Evolutionary conservation across 2,888 invertebrate species (phyloP).

Genomic region (Philereme transversata): DNA sequence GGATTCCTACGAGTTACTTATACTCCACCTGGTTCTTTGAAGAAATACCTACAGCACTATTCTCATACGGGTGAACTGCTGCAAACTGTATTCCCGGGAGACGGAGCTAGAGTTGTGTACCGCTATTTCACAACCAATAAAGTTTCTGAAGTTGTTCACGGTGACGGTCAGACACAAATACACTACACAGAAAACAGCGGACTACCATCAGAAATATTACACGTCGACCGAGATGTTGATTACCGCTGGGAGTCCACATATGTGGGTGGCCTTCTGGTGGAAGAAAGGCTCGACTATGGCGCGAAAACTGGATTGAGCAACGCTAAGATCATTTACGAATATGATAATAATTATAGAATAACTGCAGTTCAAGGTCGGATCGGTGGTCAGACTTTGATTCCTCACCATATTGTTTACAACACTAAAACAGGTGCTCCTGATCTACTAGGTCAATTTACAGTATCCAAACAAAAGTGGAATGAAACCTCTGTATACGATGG

Average conservation of each 20-base stretch:
- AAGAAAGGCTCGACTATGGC: slow-evolving; percentile 94
- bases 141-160: slow-evolving; percentile 92
- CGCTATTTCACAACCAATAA: slow-evolving; percentile 93
- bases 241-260: slow-evolving; percentile 95
- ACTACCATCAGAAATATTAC: slow-evolving; percentile 91
- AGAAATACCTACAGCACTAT: slow-evolving; percentile 95
- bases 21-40: slow-evolving; percentile 92
- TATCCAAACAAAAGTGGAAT: slow-evolving; percentile 89
- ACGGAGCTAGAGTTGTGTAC: slow-evolving; percentile 94
- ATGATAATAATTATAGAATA: slow-evolving; percentile 95
- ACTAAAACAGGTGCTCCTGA: slow-evolving; percentile 91
- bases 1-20: slow-evolving; percentile 95
- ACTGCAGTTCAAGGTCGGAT: slow-evolving; percentile 92
- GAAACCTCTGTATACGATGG: slow-evolving; percentile 95
- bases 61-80: slow-evolving; percentile 94
- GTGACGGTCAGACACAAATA: slow-evolving; percentile 93
- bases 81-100: slow-evolving; percentile 95
- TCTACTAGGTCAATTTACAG: slow-evolving; percentile 92
- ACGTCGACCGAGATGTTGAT: slow-evolving; percentile 92
- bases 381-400: slow-evolving; percentile 93
- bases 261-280: slow-evolving; percentile 89
- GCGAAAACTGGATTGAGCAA: slow-evolving; percentile 95
- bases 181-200: slow-evolving; percentile 91
- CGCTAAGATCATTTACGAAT: slow-evolving; percentile 96
- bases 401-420: slow-evolving; percentile 90